Evolutionary conservation across 2,113 vertebrate genomes (phyloP).

Genomic region (Pseudorectes ferrugineus): DNA sequence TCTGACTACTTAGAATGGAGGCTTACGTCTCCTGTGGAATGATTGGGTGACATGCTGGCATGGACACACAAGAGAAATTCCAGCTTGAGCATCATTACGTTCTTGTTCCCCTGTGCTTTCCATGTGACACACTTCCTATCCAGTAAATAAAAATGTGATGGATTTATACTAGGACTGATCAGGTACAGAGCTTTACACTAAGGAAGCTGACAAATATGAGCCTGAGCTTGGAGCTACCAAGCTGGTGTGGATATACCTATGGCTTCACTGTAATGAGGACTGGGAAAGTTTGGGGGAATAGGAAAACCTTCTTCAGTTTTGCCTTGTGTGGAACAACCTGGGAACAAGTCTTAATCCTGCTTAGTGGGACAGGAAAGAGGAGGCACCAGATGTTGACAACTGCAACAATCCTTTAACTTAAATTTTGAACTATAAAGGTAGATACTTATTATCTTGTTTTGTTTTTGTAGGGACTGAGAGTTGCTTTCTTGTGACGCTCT

Average conservation of each 20-base stretch:
- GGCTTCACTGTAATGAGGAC: background rate
- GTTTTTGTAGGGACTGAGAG: background rate
- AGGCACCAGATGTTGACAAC: background rate
- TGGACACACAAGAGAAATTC: background rate
- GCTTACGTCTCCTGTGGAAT: background rate
- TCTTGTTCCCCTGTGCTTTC: background rate
- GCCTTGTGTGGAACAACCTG: background rate
- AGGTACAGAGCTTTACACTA: background rate
- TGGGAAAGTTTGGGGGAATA: background rate
- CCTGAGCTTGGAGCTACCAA: background rate
- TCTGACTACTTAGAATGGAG: background rate
- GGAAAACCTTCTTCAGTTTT: background rate
- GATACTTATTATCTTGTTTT: background rate
- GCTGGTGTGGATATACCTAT: background rate
- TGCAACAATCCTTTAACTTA: background rate
- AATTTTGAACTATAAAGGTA: background rate
- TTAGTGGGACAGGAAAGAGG: background rate
- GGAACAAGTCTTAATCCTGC: background rate
- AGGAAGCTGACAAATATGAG: background rate
- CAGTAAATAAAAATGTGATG: background rate
- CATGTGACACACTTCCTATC: background rate
- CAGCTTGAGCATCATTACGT: background rate
- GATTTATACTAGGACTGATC: background rate
- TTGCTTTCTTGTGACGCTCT: background rate
- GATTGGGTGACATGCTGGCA: accelerated